Conservation (phyloP, 1,140 invertebrate species). For the Psix sp. region DNA sequence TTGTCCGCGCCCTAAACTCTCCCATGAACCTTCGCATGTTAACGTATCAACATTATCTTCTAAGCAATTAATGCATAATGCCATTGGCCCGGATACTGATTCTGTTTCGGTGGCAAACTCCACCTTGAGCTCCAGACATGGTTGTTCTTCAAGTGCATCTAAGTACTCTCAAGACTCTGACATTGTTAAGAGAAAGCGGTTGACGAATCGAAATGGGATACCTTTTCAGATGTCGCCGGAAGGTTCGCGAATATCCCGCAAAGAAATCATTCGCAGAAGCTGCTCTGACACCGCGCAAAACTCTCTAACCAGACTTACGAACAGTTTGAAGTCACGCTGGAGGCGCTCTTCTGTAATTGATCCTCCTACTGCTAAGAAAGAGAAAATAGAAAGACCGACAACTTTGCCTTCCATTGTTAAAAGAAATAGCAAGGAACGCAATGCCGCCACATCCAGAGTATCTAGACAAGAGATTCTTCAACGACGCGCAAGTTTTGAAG, state of each 20-base stretch:
- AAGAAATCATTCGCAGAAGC: constrained; percentile 64
- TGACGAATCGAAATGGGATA: constrained; percentile 10
- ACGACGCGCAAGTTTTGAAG: constrained; percentile 63
- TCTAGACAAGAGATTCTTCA: constrained; percentile 72
- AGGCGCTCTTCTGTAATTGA: constrained; percentile 30
- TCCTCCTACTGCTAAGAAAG: neutral
- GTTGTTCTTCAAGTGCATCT: constrained; percentile 40
- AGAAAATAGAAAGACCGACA: constrained; percentile 51
- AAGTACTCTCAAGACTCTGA: constrained; percentile 50
- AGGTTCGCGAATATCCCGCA: constrained; percentile 59
- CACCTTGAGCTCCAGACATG: constrained; percentile 36
- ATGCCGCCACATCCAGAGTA: constrained; percentile 40
- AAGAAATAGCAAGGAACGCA: constrained; percentile 32
- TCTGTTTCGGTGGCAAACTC: constrained; percentile 53
- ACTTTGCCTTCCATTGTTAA: constrained; percentile 66
- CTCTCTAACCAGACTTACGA: constrained; percentile 41
- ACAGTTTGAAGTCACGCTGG: constrained; percentile 48
- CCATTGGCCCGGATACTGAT: constrained; percentile 67
- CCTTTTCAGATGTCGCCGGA: constrained; percentile 37
- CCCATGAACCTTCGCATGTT: constrained; percentile 64
- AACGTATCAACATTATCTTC: constrained; percentile 66
- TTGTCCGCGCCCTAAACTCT: constrained; percentile 26
- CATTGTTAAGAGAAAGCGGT: neutral
- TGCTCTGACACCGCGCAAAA: constrained; percentile 52
- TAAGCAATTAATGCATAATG: constrained; percentile 72